These are phyloP conservation scores for Dolichallabes microphthalmus DNA, from an alignment of 2,113 vertebrate species.

Conservation along the genomic window DNA sequence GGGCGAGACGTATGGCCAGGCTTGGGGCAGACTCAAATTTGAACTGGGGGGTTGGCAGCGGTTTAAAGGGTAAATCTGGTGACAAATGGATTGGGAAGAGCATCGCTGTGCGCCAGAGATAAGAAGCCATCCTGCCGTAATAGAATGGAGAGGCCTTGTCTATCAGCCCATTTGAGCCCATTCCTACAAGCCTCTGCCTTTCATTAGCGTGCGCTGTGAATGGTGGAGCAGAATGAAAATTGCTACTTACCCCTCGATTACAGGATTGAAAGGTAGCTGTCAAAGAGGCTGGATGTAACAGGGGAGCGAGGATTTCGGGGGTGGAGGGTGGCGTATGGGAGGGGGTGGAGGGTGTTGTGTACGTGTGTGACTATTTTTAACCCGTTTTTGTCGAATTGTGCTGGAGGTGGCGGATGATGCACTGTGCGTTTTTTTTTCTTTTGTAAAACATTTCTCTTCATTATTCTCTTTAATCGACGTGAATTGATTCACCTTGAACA, in stretches of 20 bases:
- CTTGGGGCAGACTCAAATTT: conserved; percentile 42
- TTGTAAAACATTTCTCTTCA: conserved; percentile 9
- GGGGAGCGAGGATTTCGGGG: conserved; percentile 31
- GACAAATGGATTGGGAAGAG: conserved; percentile 54
- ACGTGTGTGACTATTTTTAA: conserved; percentile 45
- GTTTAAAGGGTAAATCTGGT: conserved; percentile 51
- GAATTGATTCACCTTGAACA: conserved; percentile 29
- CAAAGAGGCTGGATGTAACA: conserved; percentile 76
- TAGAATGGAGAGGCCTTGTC: conserved; percentile 53
- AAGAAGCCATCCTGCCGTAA: conserved; percentile 48
- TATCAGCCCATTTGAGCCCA: conserved; percentile 49
- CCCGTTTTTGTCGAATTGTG: conserved; percentile 31
- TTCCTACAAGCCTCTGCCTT: conserved; percentile 53
- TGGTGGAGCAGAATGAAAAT: conserved; percentile 53
- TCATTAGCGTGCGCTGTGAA: conserved; percentile 54
- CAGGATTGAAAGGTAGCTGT: conserved; percentile 93
- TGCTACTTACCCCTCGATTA: conserved; percentile 75
- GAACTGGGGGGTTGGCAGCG: conserved; percentile 44
- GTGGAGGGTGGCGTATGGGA: conserved; percentile 20
- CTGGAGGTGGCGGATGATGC: conserved; percentile 1
- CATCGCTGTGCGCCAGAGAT: conserved; percentile 48
- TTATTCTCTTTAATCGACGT: conserved; percentile 29
- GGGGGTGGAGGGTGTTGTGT: conserved; percentile 38
- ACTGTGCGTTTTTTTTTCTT: not conserved
- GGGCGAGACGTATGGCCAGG: conserved; percentile 16